These are phyloP conservation scores for Drosophila helvetica DNA, from an alignment of 2,888 invertebrate genomes.

Conservation along the genomic window DNA sequence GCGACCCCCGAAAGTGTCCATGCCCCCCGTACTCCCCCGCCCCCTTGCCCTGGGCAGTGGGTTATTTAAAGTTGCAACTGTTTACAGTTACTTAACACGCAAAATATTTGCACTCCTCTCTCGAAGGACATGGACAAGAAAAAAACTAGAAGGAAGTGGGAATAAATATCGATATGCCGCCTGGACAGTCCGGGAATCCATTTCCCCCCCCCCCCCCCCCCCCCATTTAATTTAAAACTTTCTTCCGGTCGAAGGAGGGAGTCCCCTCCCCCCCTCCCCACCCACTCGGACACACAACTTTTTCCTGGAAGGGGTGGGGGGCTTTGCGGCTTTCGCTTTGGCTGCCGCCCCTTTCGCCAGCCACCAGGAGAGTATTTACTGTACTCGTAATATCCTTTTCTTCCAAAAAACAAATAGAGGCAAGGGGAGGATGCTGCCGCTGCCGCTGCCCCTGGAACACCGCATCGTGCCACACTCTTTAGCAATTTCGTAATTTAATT, in stretches of 20 bases:
- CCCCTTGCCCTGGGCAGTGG: conserved; percentile 29
- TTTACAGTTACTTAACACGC: conserved; percentile 74
- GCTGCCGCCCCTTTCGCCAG: conserved; percentile 24
- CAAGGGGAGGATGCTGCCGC: neutral
- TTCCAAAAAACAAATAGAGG: conserved; percentile 9
- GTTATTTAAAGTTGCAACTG: conserved; percentile 53
- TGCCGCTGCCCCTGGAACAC: conserved; percentile 8
- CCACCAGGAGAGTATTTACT: conserved; percentile 29
- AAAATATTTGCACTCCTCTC: conserved; percentile 63
- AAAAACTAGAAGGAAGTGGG: neutral
- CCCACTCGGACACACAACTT: conserved; percentile 29
- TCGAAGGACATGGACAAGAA: neutral
- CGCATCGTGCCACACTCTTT: conserved; percentile 71
- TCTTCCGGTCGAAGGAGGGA: conserved; percentile 1
- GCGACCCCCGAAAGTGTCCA: conserved; percentile 52
- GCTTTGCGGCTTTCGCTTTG: conserved; percentile 59
- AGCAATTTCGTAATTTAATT: conserved; percentile 79
- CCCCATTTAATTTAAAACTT: conserved; percentile 44
- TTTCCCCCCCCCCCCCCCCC: conserved; percentile 8
- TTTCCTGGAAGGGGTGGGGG: conserved; percentile 3
- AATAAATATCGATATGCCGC: neutral
- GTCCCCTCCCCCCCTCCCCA: conserved; percentile 19
- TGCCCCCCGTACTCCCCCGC: neutral
- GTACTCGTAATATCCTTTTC: conserved; percentile 17
- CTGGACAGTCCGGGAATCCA: neutral